A percentile compares a stretch with the other conserved stretches of the same genome.
Evolutionary conservation across 2,888 invertebrate species (phyloP).

Genomic region (Lapara coniferarum): DNA sequence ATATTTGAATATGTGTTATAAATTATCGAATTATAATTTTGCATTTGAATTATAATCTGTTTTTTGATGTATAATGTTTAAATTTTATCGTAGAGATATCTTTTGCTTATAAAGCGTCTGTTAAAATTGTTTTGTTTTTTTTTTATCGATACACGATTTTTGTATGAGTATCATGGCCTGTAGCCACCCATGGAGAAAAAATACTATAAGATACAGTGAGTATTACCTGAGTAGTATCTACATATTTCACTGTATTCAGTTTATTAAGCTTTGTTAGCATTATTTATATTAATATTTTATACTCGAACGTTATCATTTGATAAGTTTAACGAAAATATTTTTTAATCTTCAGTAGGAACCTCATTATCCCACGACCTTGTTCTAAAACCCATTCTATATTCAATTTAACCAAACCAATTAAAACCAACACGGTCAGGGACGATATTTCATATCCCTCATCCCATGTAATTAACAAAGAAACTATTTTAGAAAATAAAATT

Average conservation of each 20-base stretch:
- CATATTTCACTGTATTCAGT: too few relatives aligned
- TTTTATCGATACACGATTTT: not conserved
- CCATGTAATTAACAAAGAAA: conserved; percentile 21
- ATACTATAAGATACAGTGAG: too few relatives aligned
- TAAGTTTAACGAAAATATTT: not conserved
- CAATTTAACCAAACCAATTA: conserved; percentile 21
- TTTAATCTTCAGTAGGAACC: not conserved
- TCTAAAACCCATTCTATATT: not conserved
- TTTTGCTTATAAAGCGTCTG: not conserved
- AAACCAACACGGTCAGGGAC: conserved; percentile 25
- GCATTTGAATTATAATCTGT: conserved; percentile 8
- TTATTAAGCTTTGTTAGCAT: too few relatives aligned
- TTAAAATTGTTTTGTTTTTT: conserved; percentile 5
- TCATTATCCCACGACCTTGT: conserved; percentile 9
- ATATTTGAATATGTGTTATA: conserved; percentile 31
- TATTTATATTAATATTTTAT: too few relatives aligned
- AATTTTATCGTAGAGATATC: conserved; percentile 15
- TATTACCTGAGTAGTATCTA: too few relatives aligned
- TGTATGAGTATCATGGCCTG: not conserved
- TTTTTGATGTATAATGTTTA: conserved; percentile 4
- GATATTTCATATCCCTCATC: conserved; percentile 41
- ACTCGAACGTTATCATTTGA: not conserved
- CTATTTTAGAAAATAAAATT: conserved; percentile 33
- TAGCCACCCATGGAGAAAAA: not conserved
- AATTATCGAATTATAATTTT: conserved; percentile 33